These are phyloP conservation scores for Hydroisotoma schaefferi DNA, from an alignment of 2,888 invertebrate genomes.

Conservation along the genomic window DNA sequence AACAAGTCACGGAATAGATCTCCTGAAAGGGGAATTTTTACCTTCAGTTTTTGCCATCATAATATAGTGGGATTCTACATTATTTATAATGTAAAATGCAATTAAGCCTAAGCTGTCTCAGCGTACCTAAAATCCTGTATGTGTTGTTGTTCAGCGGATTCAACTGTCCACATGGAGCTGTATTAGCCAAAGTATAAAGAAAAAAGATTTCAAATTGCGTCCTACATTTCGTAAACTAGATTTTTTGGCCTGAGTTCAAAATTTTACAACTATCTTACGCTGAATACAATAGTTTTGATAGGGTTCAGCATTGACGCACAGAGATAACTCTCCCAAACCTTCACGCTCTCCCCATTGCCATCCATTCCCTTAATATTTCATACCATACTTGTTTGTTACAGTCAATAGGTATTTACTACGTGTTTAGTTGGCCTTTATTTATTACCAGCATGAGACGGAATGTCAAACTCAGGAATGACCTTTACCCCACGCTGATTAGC, in stretches of 20 bases:
- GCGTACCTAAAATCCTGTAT: constrained; percentile 57
- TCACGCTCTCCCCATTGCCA: constrained; percentile 62
- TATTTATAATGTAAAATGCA: no score
- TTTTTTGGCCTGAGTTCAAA: no score
- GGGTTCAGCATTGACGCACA: constrained; percentile 68
- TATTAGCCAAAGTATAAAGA: background rate
- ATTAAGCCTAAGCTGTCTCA: background rate
- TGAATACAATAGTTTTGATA: constrained; percentile 72
- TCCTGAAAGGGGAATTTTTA: no score
- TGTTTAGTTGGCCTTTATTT: background rate
- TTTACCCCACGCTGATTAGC: constrained; percentile 75
- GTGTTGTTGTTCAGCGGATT: constrained; percentile 71
- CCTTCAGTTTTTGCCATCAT: no score
- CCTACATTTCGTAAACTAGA: no score
- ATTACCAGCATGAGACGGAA: constrained; percentile 67
- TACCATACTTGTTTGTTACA: background rate
- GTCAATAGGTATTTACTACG: no score
- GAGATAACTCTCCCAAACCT: constrained; percentile 66
- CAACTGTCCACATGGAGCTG: no score
- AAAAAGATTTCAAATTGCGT: no score
- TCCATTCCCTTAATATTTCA: constrained; percentile 42
- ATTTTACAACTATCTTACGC: no score
- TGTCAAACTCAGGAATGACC: constrained; percentile 86
- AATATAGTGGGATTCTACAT: no score
- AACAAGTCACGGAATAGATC: constrained; percentile 69